Evolutionary conservation across 2,797 vertebrate species (phyloP).

Genomic region (Anguilla marmorata): DNA sequence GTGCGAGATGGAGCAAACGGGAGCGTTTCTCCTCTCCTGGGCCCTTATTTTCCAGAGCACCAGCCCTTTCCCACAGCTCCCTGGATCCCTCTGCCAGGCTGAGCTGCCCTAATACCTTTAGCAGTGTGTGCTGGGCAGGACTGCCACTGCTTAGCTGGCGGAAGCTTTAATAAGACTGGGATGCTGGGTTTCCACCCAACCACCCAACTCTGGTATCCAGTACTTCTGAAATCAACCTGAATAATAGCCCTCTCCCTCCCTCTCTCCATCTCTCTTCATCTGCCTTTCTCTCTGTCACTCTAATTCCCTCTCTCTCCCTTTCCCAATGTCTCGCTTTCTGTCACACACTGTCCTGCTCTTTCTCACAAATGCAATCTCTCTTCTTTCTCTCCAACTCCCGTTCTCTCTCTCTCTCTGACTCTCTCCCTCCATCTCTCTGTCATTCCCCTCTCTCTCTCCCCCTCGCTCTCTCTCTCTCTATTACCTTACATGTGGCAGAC

Average conservation of each 20-base stretch:
- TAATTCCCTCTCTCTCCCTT: background rate
- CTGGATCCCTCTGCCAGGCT: conserved; percentile 67
- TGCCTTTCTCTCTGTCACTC: background rate
- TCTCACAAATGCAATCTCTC: conserved; percentile 8
- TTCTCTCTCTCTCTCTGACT: no score
- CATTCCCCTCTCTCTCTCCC: no score
- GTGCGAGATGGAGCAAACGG: background rate
- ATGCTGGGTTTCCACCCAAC: conserved; percentile 70
- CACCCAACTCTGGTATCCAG: conserved; percentile 58
- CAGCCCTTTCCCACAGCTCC: conserved; percentile 69
- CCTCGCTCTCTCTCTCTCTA: conserved; percentile 34
- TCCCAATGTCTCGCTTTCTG: no score
- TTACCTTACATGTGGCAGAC: background rate
- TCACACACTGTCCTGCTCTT: no score
- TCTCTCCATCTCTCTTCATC: conserved; percentile 31
- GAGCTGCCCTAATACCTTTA: conserved; percentile 71
- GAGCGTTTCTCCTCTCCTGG: background rate
- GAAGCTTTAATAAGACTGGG: conserved; percentile 27
- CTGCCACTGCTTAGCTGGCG: no score
- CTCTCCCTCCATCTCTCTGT: no score
- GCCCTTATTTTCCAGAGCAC: conserved; percentile 63
- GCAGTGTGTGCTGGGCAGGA: conserved; percentile 55
- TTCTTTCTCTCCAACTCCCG: no score
- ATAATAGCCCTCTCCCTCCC: conserved; percentile 53
- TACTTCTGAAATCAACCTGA: conserved; percentile 68